Evolutionary conservation across 2,797 vertebrate species (phyloP), one percentile per base, ranked within the genome.

Genomic region (Poeciliopsis presidionis): DNA sequence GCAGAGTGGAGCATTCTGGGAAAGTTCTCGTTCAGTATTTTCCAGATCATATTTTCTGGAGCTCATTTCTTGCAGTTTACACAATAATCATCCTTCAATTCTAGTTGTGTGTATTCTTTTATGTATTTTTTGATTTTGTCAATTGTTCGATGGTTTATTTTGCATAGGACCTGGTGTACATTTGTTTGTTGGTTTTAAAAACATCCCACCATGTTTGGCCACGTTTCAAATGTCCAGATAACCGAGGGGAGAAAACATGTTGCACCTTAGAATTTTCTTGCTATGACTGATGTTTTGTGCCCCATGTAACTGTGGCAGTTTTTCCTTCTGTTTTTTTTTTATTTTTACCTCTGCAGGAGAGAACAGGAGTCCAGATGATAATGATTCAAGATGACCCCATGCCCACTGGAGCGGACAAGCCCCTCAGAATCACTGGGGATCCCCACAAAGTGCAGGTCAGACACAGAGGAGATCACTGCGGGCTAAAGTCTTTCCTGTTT

Each of bases 381-480:
- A 99, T 99, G 98, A 99, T 99, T 93, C 98, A 99, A 93, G 97
- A 99, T 2, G 98, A 98, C 84, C 98, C 98, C 0, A 94, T 99
- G 94, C 98, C 98, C 53, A 99, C 98, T 1, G 98, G 98, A 90
- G 97, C 98, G 75, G 98, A 99, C 94, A 99, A 99, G 92, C 98
- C 98, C 82, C 96, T 99, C 88, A 97, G 98, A 90, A 99, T 99
- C 95, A 97, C 97, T 43, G 98, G 98, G 84, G 98, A 99, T 92
- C 97, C 97, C 51, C 98, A 97, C 92, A 99, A 99, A 98, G 98
- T 99, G 47, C 98, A 99, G 97, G 98, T 98, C 90, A 61, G 96
- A 86, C 14, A 69, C 16, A 41, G 67, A 83, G 36, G 65, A 77
- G 45, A 81, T 79, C 45, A 41, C 67, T 67, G 61, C 83, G 76